Evolutionary conservation across 2,888 invertebrate species (phyloP).

Genomic region (Deroplatys truncata): DNA sequence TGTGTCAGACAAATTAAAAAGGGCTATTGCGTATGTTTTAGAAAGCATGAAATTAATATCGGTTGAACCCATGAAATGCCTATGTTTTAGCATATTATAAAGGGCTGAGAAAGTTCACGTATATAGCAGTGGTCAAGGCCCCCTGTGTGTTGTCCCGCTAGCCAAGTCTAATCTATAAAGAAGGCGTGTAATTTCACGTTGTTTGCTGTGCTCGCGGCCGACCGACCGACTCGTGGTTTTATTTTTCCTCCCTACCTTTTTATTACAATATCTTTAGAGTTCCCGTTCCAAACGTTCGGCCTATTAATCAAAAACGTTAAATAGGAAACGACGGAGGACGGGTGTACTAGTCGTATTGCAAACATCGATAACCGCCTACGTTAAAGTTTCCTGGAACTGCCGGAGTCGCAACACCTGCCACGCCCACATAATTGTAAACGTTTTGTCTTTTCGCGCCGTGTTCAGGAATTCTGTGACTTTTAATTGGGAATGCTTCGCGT

Average conservation of each 20-base stretch:
- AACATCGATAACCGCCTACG: neutral
- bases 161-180: slow-evolving; percentile 19
- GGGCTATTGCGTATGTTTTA: no score
- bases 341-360: neutral
- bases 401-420: neutral
- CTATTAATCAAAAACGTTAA: slow-evolving; percentile 21
- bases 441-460: neutral
- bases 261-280: slow-evolving; percentile 15
- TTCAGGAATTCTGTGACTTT: neutral
- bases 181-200: slow-evolving; percentile 21
- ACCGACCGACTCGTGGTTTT: neutral
- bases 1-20: no score
- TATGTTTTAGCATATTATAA: no score
- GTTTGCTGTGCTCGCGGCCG: slow-evolving; percentile 13
- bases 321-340: slow-evolving; percentile 20
- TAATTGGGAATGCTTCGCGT: neutral
- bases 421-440: neutral
- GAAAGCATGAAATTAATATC: no score
- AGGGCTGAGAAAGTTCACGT: neutral
- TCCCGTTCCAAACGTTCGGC: slow-evolving; percentile 8
- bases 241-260: neutral
- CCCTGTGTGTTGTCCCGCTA: neutral
- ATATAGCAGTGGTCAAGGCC: neutral
- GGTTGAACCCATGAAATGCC: no score
- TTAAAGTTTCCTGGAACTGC: neutral